These are phyloP conservation scores for Drosophila borborema DNA, from an alignment of 2,888 invertebrate species.

Conservation along the genomic window DNA sequence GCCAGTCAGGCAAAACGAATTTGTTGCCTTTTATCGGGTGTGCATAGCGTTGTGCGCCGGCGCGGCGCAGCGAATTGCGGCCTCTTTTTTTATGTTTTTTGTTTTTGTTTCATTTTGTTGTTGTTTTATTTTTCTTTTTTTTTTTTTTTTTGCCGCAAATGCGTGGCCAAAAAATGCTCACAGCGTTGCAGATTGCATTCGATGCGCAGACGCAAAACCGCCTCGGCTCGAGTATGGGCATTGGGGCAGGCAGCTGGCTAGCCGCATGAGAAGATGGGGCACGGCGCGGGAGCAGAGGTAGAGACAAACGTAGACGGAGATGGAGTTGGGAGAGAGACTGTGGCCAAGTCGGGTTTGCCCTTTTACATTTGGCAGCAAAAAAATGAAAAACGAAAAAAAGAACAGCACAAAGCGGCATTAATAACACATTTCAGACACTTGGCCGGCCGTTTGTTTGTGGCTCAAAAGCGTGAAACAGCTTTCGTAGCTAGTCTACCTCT, in stretches of 20 bases:
- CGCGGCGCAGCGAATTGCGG: slow-evolving; percentile 61
- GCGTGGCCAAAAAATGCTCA: slow-evolving; percentile 69
- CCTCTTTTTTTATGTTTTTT: slow-evolving; percentile 21
- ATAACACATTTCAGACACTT: slow-evolving; percentile 78
- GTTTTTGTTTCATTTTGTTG: not conserved
- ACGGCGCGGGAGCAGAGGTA: not conserved
- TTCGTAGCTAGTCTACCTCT: slow-evolving; percentile 20
- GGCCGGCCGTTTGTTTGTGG: slow-evolving; percentile 44
- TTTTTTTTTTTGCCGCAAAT: slow-evolving; percentile 35
- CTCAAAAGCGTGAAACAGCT: slow-evolving; percentile 43
- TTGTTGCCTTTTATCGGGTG: slow-evolving; percentile 51
- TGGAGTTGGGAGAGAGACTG: not conserved
- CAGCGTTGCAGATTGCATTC: slow-evolving; percentile 82
- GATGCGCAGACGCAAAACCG: slow-evolving; percentile 60
- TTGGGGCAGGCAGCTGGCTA: not conserved
- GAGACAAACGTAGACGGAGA: not conserved
- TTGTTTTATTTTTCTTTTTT: not conserved
- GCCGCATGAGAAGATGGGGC: not conserved
- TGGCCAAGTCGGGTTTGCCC: slow-evolving; percentile 52
- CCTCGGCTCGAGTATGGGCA: slow-evolving; percentile 29
- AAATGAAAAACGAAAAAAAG: too few species aligned
- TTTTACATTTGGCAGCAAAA: slow-evolving; percentile 54
- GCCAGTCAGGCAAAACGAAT: slow-evolving; percentile 42
- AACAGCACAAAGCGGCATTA: slow-evolving; percentile 62
- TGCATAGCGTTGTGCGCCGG: slow-evolving; percentile 15